These are phyloP conservation scores for Cephalopachus bancanus DNA, from an alignment of 2,797 vertebrate species.

Conservation along the genomic window DNA sequence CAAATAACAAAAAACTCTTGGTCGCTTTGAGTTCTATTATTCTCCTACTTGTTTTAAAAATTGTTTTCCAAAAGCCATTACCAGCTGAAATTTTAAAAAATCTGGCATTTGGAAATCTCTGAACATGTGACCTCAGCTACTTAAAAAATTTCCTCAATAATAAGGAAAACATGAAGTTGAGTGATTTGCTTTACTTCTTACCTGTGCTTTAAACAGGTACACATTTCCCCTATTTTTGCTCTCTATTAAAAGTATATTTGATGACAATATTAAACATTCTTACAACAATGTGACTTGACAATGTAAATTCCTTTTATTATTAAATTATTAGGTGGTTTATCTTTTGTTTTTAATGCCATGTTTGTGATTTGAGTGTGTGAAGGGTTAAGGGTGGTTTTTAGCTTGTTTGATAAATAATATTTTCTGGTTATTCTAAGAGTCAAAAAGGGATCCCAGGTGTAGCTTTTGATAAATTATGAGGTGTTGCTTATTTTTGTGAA, in stretches of 20 bases:
- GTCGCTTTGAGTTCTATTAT: slow-evolving; percentile 21
- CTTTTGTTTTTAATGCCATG: slow-evolving; percentile 54
- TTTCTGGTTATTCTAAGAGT: slow-evolving; percentile 41
- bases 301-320: slow-evolving; percentile 35
- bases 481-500: slow-evolving; percentile 36
- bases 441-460: slow-evolving; percentile 30
- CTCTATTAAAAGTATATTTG: neutral
- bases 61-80: slow-evolving; percentile 43
- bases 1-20: slow-evolving; percentile 44
- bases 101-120: slow-evolving; percentile 44
- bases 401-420: slow-evolving; percentile 47
- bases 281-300: slow-evolving; percentile 40
- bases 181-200: neutral
- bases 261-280: slow-evolving; percentile 54
- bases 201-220: neutral
- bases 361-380: slow-evolving; percentile 54
- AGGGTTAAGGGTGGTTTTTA: slow-evolving; percentile 60
- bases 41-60: slow-evolving; percentile 44
- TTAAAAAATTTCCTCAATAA: slow-evolving; percentile 44
- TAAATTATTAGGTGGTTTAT: slow-evolving; percentile 40
- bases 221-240: slow-evolving; percentile 10
- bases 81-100: slow-evolving; percentile 57
- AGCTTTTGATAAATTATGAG: slow-evolving; percentile 60
- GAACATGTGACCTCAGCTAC: slow-evolving; percentile 14
- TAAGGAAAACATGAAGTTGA: slow-evolving; percentile 61